Conservation (phyloP, 1,140 invertebrate genomes). For the Chironomus striatipennis region DNA sequence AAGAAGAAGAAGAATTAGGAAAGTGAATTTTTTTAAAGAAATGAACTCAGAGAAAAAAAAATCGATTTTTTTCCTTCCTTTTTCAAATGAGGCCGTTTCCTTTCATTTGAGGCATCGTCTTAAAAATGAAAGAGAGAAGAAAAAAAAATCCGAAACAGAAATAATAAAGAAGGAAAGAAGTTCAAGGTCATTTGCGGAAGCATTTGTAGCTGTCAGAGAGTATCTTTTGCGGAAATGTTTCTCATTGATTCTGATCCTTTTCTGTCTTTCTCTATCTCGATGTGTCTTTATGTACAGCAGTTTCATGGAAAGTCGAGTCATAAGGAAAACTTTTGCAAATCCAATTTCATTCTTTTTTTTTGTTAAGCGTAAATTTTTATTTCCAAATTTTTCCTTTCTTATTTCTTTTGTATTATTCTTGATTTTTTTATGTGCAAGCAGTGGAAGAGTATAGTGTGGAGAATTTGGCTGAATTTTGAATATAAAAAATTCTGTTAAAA, state of each 20-base stretch:
- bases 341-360: neutral
- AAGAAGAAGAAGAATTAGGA: too few relatives aligned
- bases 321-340: neutral
- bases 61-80: neutral
- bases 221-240: slow-evolving; percentile 13
- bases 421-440: too few relatives aligned
- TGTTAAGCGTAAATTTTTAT: neutral
- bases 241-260: slow-evolving; percentile 6
- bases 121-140: neutral
- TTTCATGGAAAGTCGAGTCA: too few relatives aligned
- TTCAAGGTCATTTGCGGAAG: slow-evolving; percentile 6
- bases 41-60: neutral
- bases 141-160: neutral
- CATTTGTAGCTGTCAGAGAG: neutral
- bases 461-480: too few relatives aligned
- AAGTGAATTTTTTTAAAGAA: neutral
- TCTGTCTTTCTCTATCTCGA: neutral
- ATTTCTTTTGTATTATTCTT: too few relatives aligned
- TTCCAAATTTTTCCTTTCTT: neutral
- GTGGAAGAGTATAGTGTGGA: too few relatives aligned
- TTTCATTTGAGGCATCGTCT: neutral
- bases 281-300: neutral
- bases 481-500: too few relatives aligned
- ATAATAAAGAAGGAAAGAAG: neutral
- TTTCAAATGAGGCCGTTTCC: neutral